Base-by-base conservation (phyloP, 1,140 invertebrate genomes). In the Macrosteles quadrilineatus region DNA sequence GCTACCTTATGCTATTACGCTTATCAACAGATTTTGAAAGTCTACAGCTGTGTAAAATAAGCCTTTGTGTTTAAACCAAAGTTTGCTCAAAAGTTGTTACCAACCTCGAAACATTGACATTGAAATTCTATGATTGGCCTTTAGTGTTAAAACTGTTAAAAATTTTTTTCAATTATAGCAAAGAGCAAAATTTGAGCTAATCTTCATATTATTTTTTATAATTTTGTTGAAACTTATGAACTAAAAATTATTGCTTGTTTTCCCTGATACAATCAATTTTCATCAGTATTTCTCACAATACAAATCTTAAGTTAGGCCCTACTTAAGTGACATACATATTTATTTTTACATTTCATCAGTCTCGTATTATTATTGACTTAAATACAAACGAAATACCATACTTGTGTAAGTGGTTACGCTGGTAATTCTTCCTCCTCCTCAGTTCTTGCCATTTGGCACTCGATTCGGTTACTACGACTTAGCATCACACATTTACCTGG, bases 351-450 rank as follows among this genome's bases (percentile, higher is more conserved):
- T 25, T 27, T 59, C 21, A 29, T 59, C 55, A 59, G 55, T 59
- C 55, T 59, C 55, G 55, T 59, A 59, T 59, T 11, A 59, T 59
- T 59, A 59, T 59, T 59, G 55, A 59, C 55, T 59, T 59, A 59
- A 36, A 36, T 50, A 50, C 14, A 17, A 50, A 50, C n/a, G 47
- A 50, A 19, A n/a, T 4, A 50, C 14, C 47, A 21, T 50, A 50
- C 55, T 27, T 23, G 1, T 3, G 25, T 6, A 27, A 30, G 6
- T 59, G 6, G 32, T 36, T 36, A 36, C 14, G 55, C 55, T 27
- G 27, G n/a, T n/a, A n/a, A n/a, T n/a, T n/a, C n/a, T 59, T 23
- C 27, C 55, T 25, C 55, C 25, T 36, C 4, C 32, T 36, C 32
- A 36, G 32, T 36, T 9, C 36, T 40, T 40, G n/a, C 47, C 47